phyloP scores from a whole-genome alignment of 2,888 invertebrate genomes.

The Ophioninae sp. region DNA sequence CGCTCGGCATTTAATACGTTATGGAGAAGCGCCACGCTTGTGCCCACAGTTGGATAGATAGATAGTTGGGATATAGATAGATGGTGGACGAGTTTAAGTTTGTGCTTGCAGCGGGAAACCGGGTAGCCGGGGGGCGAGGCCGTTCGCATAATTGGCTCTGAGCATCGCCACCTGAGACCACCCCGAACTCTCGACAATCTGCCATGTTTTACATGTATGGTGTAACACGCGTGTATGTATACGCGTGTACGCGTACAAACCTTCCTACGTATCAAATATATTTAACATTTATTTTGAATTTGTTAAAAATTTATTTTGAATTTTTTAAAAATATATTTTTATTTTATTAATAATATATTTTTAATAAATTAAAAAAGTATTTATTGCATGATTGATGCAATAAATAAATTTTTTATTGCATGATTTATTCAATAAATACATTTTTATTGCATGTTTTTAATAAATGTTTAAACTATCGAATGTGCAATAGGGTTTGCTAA shows the following conservation, averaged over 20 bases:
- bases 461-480: too few relatives aligned
- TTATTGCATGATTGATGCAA: too few relatives aligned
- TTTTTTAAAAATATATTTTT: too few relatives aligned
- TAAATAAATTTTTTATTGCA: too few relatives aligned
- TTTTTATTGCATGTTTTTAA: too few relatives aligned
- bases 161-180: conserved; percentile 80
- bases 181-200: conserved; percentile 67
- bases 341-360: too few relatives aligned
- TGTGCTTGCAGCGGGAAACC: conserved; percentile 67
- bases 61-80: conserved; percentile 47
- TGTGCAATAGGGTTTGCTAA: too few relatives aligned
- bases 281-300: not conserved
- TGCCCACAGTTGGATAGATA: conserved; percentile 53
- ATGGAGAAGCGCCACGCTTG: conserved; percentile 74
- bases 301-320: too few relatives aligned
- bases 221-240: not conserved
- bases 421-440: too few relatives aligned
- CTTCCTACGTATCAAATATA: not conserved
- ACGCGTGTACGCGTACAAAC: conserved; percentile 15
- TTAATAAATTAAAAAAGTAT: too few relatives aligned
- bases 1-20: conserved; percentile 78
- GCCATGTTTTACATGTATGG: conserved; percentile 29
- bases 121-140: conserved; percentile 72
- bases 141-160: conserved; percentile 81
- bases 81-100: conserved; percentile 57